Base-by-base conservation (phyloP, 2,113 vertebrate species). In the Penelope pileata region DNA sequence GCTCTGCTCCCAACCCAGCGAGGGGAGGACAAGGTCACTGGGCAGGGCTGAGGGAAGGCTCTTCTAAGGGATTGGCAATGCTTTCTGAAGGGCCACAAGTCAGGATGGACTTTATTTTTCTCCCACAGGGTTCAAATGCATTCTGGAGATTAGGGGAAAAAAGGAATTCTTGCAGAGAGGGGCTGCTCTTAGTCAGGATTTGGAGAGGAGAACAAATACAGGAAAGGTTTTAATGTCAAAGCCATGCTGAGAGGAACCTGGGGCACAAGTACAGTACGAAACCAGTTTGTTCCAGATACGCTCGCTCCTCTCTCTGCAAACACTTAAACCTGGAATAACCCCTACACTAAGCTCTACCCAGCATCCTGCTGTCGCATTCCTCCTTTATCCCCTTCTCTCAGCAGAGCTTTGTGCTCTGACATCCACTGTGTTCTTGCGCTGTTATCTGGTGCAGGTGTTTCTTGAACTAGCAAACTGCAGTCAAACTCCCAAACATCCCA, bases 321-420 rank as follows among this genome's bases (percentile, higher is more conserved):
- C 79, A 80, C 19, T 83, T 83, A 75, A 84, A 69, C 53, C 66
- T 89, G 48, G 34, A 91, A 86, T 77, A 66, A 73, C 42, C 51
- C 78, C 82, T 47, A n/a, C 36, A 50, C 50, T 66, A 83, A 50
- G 43, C 56, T 85, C 75, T 63, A 78, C 34, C 42, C 60, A 81
- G 79, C 79, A 90, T 74, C 85, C 76, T 74, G 18, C 45, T 76
- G 19, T 80, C 47, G 73, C 75, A 94, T 94, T 91, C 93, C 72
- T 93, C 42, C 87, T 70, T 90, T 83, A 96, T 96, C 90, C 68
- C 30, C 34, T 72, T 68, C 38, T 75, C 53, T 68, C 84, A 32
- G 43, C 43, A 76, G 48, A 73, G 26, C 60, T 62, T 59, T 77
- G 50, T 54, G 36, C 50, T 87, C 16, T 42, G 58, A 62, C 23